Evolutionary conservation across 2,888 invertebrate genomes (phyloP), one percentile per base, ranked within the genome.

Genomic region (Leptinotarsa haldemani): DNA sequence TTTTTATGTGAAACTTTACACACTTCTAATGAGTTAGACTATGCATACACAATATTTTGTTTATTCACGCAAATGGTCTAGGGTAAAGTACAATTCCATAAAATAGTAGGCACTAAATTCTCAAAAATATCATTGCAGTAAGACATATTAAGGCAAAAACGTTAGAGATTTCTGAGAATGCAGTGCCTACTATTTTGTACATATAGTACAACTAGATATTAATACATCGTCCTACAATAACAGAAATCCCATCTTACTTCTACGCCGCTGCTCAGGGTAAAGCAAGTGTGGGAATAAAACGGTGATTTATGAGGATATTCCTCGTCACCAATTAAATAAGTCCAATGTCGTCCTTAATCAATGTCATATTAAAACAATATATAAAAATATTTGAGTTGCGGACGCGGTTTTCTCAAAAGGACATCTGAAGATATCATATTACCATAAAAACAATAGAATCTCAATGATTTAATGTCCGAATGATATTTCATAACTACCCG

Each of bases 361-460:
- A 81, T 82, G 84, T 84, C 84, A 84, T 84, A 83, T 83, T 79
- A 81, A 80, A 81, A 80, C 80, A 81, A 80, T 81, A 82, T 81
- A 82, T 82, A 82, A 80, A 82, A 83, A 84, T 83, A 80, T 81
- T 81, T 81, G 65, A 78, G 76, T 81, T 76, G 77, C 79, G 78
- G 76, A 73, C 52, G 82, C 82, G 80, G 82, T 79, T 78, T 77
- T 67, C 76, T 77, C 76, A 80, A 82, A 82, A 79, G 80, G 68
- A 53, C 70, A 68, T 76, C 70, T 70, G 18, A 48, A 67, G 75
- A 74, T 78, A 78, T 79, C 77, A 80, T 77, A 83, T 84, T 83
- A 84, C 79, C 84, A 84, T 84, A 84, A 82, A 84, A 83, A 84
- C 84, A 84, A 84, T 84, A 82, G 82, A 78, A 79, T 79, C 76